Base-by-base conservation (phyloP, 2,113 vertebrate genomes). In the Gallinago undulata region DNA sequence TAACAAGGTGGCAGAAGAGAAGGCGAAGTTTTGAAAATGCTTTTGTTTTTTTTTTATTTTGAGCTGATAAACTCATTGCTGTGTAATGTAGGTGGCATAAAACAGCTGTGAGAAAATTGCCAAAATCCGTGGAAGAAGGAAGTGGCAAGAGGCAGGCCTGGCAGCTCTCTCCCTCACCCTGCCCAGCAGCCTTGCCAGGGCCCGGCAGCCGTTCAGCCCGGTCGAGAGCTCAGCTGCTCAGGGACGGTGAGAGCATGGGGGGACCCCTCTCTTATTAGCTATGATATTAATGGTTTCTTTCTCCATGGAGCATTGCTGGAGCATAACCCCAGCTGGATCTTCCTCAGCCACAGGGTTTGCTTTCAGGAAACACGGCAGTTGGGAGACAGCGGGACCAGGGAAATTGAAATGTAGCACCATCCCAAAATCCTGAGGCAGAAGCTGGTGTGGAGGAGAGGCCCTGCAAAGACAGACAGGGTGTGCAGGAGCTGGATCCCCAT, bases 71-170 rank as follows among this genome's bases (percentile, higher is more conserved):
- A 51, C 45, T 84, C 47, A 33, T 39, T 48, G 63, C 41, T 0
- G 4, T 62, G 17, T 69, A 48, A 56, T 0, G 4, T 27, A 0
- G 2, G 86, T 0, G 0, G 66, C 84, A 84, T 62, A 84, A 97
- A 97, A 92, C 89, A 93, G 95, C 72, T 88, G 80, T 90, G 94
- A 97, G 97, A 96, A 91, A 97, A 84, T 94, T 80, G 91, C 95
- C 93, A 77, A 96, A 94, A 91, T 66, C 75, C 6, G 1, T 96
- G 91, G 96, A 94, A 96, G 95, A 63, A 94, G 96, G 59, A 78
- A 77, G 30, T 43, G 55, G 90, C 67, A 56, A 91, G 94, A 96
- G 91, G 93, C 92, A 82, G 96, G 84, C 80, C 70, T 93, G 81
- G 91, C 95, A 97, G 96, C 96, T 97, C 93, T 90, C 89, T 94